A percentile compares a stretch with the other conserved stretches of the same genome.
Evolutionary conservation across 1,140 invertebrate species (phyloP).

Genomic region (Temnothorax nylanderi): DNA sequence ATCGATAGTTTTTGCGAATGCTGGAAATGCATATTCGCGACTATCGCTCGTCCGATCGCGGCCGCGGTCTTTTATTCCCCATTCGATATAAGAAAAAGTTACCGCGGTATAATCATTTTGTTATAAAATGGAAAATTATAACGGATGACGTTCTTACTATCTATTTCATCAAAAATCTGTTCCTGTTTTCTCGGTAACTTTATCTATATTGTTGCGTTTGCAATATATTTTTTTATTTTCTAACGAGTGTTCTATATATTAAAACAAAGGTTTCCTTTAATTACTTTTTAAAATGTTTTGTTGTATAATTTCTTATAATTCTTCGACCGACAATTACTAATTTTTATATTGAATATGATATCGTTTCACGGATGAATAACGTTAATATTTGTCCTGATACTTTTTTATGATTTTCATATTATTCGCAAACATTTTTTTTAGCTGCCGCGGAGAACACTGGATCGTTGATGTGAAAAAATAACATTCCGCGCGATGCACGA

Average conservation of each 20-base stretch:
- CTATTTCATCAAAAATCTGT: not conserved
- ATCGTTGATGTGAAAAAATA: constrained; percentile 47
- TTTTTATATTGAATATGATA: constrained; percentile 18
- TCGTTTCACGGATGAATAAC: not conserved
- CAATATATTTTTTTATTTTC: not conserved
- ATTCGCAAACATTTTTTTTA: constrained; percentile 34
- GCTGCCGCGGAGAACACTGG: not conserved
- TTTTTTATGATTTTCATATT: constrained; percentile 37
- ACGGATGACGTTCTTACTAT: not conserved
- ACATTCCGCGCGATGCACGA: constrained; percentile 30
- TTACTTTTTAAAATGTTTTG: constrained; percentile 15
- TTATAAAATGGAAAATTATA: not conserved
- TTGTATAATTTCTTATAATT: not conserved
- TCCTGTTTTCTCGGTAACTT: not conserved
- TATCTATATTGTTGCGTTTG: not conserved
- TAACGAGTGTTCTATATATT: not conserved
- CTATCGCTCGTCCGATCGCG: not conserved
- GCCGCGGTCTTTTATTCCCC: not conserved
- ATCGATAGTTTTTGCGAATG: constrained; percentile 50
- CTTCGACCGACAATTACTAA: not conserved
- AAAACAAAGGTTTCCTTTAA: not conserved
- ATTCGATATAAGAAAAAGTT: not conserved
- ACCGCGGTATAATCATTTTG: not conserved
- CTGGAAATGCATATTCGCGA: constrained; percentile 50
- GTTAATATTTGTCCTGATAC: constrained; percentile 9